Conservation (phyloP, 1,140 invertebrate genomes). For the Aphaenogaster floridana region DNA sequence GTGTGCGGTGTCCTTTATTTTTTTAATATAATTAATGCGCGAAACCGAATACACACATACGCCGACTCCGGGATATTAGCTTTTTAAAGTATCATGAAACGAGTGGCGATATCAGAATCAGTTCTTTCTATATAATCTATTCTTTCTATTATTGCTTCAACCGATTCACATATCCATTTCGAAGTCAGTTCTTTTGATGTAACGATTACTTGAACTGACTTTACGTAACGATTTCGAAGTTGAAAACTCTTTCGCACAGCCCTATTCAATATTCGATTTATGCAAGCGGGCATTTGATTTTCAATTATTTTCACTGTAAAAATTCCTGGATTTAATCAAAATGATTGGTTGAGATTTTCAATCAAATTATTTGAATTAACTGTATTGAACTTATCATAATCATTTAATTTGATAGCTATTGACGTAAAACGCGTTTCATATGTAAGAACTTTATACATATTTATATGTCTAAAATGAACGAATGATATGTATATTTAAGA, state of each 20-base stretch:
- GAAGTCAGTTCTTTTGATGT: slow-evolving; percentile 1
- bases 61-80: neutral
- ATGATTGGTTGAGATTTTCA: neutral
- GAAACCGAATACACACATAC: neutral
- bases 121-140: neutral
- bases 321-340: slow-evolving; percentile 3
- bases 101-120: neutral
- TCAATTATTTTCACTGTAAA: slow-evolving; percentile 4
- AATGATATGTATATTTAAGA: neutral
- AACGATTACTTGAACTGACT: slow-evolving; percentile 13
- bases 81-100: neutral
- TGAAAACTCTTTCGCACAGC: neutral
- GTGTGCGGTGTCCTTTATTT: neutral
- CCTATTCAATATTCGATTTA: neutral
- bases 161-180: slow-evolving; percentile 21
- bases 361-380: slow-evolving; percentile 23
- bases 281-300: neutral
- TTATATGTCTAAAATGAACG: neutral
- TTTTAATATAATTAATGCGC: neutral
- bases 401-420: neutral
- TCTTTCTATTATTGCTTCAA: neutral
- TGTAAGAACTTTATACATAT: neutral
- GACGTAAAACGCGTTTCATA: neutral
- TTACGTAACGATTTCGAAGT: neutral
- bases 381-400: neutral